Percentiles rank a stretch among this genome's conserved stretches.
phyloP scores from a whole-genome alignment of 2,797 vertebrate genomes.

The Falco novaeseelandiae region DNA sequence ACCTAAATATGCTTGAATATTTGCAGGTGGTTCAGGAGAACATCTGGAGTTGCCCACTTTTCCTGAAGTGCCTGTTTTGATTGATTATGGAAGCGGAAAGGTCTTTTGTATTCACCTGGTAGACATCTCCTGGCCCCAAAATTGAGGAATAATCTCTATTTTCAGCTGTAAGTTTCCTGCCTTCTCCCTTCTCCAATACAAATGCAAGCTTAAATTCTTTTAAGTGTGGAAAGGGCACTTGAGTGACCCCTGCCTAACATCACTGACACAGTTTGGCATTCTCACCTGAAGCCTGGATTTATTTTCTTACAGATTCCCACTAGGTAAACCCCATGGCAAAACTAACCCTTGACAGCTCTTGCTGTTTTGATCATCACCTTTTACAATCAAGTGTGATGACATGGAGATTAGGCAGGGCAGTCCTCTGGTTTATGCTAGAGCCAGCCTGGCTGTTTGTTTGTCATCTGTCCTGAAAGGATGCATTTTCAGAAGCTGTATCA shows the following conservation, averaged over 20 bases:
- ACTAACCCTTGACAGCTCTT: conserved; percentile 35
- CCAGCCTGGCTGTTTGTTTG: background rate
- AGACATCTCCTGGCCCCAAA: background rate
- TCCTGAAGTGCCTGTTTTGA: background rate
- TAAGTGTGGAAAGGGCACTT: background rate
- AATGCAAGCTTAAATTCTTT: background rate
- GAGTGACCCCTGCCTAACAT: background rate
- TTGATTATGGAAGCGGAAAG: background rate
- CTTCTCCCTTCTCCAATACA: background rate
- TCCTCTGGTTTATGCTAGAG: background rate
- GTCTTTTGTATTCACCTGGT: background rate
- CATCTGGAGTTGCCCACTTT: background rate
- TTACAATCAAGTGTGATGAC: background rate
- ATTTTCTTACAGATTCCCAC: background rate
- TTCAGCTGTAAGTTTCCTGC: background rate
- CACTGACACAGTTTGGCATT: background rate
- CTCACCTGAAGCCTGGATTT: conserved; percentile 17
- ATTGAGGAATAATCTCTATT: background rate
- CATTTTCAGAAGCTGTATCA: background rate
- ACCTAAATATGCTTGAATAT: background rate
- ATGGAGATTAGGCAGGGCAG: background rate
- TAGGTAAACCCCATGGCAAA: conserved; percentile 9
- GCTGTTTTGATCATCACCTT: background rate
- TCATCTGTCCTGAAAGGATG: background rate
- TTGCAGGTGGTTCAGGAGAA: background rate